phyloP scores from a whole-genome alignment of 2,113 vertebrate genomes.

The Archocentrus centrarchus region DNA sequence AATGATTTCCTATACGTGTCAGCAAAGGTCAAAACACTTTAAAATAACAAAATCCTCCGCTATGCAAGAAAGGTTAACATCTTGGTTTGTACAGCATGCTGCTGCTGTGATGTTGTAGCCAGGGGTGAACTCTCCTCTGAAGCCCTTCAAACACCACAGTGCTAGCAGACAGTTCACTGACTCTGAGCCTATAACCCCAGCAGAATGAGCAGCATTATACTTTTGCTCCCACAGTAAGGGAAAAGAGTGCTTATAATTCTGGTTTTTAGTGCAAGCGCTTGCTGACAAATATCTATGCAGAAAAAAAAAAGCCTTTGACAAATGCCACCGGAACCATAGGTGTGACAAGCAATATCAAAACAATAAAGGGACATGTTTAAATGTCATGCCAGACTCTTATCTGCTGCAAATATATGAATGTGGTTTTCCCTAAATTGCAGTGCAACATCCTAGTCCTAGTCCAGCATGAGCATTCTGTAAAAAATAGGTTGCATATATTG shows the following conservation, averaged over 20 bases:
- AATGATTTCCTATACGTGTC: conserved; percentile 59
- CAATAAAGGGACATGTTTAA: background rate
- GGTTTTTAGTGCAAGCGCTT: conserved; percentile 14
- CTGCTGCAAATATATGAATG: conserved; percentile 1
- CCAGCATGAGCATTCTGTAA: background rate
- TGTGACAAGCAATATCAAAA: conserved; percentile 9
- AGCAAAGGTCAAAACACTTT: conserved; percentile 50
- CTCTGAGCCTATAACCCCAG: conserved; percentile 2
- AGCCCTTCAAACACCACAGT: conserved; percentile 32
- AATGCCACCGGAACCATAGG: background rate
- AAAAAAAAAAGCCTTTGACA: background rate
- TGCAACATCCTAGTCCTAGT: background rate
- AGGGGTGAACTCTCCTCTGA: conserved; percentile 47
- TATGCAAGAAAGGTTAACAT: conserved; percentile 20
- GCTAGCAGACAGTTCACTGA: background rate
- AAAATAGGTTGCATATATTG: fast-evolving
- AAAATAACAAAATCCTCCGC: conserved; percentile 40
- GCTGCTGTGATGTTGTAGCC: conserved; percentile 24
- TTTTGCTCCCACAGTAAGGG: background rate
- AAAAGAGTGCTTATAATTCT: conserved; percentile 24
- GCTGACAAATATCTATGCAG: conserved; percentile 1
- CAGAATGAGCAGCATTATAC: conserved; percentile 2
- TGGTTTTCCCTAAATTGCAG: conserved; percentile 23
- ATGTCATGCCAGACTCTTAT: background rate
- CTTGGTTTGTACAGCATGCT: background rate